Conservation (phyloP, 1,140 invertebrate species). For the Drosophila prosaltans region DNA sequence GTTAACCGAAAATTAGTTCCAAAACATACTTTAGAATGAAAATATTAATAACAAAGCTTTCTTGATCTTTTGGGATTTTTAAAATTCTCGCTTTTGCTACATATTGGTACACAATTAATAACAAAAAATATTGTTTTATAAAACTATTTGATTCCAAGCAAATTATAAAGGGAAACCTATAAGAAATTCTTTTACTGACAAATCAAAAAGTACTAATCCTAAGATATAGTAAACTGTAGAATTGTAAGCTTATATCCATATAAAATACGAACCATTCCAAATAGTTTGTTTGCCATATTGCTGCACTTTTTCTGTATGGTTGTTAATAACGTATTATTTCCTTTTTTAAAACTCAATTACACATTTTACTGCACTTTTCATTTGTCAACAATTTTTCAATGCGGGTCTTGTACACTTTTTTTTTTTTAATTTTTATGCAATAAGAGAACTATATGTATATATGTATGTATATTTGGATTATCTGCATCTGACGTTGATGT, state of each 20-base stretch:
- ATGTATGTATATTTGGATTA: background rate
- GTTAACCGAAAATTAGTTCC: too few species aligned
- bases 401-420: constrained; percentile 10
- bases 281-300: constrained; percentile 8
- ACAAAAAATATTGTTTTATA: too few species aligned
- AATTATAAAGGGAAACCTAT: too few species aligned
- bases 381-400: constrained; percentile 9
- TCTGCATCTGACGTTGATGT: constrained; percentile 34
- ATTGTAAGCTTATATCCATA: background rate
- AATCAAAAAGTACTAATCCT: too few species aligned
- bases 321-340: background rate
- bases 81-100: too few species aligned
- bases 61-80: too few species aligned
- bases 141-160: too few species aligned
- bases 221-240: too few species aligned
- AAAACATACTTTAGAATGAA: too few species aligned
- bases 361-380: constrained; percentile 14
- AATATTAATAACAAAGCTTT: too few species aligned
- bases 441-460: constrained; percentile 8
- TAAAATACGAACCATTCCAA: background rate
- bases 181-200: too few species aligned
- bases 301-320: background rate
- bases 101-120: too few species aligned
- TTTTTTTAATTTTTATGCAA: constrained; percentile 8
- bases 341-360: background rate